These are phyloP conservation scores for Anguilla pacifica DNA, from an alignment of 2,797 vertebrate genomes.

Conservation along the genomic window DNA sequence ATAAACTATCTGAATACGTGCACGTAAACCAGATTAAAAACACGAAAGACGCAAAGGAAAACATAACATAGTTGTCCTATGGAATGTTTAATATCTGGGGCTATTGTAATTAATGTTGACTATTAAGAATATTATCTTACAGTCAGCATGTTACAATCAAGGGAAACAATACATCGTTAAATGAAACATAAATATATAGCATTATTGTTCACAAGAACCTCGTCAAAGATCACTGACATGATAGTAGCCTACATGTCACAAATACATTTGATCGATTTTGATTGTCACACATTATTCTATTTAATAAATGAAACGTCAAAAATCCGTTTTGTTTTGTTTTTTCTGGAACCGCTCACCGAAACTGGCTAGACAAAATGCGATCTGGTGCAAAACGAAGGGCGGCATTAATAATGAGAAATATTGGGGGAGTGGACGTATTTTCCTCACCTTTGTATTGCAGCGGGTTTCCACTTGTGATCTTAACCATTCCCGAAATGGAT, in stretches of 20 bases:
- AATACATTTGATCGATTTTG: neutral
- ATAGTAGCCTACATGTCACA: neutral
- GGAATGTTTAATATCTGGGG: neutral
- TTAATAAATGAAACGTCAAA: neutral
- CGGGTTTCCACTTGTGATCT: conserved; percentile 62
- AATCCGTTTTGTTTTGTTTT: neutral
- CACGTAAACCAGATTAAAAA: neutral
- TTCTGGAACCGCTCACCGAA: neutral
- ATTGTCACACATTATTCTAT: neutral
- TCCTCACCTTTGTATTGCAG: conserved; percentile 75
- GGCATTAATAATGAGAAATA: neutral
- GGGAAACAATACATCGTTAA: neutral
- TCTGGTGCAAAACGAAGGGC: neutral
- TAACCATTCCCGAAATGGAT: conserved; percentile 70
- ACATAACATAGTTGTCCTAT: neutral
- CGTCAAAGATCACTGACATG: neutral
- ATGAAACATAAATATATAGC: neutral
- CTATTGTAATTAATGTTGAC: neutral
- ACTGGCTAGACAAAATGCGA: neutral
- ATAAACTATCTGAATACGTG: neutral
- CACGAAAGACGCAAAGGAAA: neutral
- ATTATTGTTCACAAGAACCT: neutral
- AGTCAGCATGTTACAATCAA: neutral
- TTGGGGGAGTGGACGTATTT: neutral
- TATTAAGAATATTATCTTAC: neutral